phyloP scores from a whole-genome alignment of 2,888 invertebrate species.

The Asteroscopus sphinx region DNA sequence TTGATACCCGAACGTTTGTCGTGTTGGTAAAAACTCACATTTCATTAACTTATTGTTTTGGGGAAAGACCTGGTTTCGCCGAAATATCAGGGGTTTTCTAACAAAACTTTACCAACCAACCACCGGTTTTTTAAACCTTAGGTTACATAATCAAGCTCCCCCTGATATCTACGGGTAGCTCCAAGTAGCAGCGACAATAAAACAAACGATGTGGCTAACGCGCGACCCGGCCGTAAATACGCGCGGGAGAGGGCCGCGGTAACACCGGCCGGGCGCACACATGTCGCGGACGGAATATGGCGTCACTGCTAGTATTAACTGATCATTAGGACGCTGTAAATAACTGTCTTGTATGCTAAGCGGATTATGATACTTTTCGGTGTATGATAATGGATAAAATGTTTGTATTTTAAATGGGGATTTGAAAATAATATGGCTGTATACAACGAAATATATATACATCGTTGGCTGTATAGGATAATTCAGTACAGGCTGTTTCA shows the following conservation, averaged over 20 bases:
- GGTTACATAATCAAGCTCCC: no score
- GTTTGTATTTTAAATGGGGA: background rate
- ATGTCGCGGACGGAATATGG: constrained; percentile 23
- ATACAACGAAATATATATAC: no score
- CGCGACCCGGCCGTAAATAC: constrained; percentile 35
- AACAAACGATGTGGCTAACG: constrained; percentile 26
- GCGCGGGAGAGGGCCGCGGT: background rate
- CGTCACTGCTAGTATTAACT: constrained; percentile 39
- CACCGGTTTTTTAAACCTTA: no score
- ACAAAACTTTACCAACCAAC: no score
- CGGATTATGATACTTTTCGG: constrained; percentile 28
- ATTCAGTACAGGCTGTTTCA: no score
- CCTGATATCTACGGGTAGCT: background rate
- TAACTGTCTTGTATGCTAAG: constrained; percentile 24
- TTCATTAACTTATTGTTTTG: no score
- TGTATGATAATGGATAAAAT: background rate
- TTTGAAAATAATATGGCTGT: background rate
- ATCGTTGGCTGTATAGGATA: no score
- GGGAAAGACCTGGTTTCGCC: no score
- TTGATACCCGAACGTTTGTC: no score
- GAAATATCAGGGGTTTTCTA: no score
- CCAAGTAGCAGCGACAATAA: background rate
- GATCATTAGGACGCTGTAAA: constrained; percentile 52
- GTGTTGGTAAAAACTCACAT: no score
- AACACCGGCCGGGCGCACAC: constrained; percentile 19